Conservation (phyloP, 2,888 invertebrate genomes). For the Drosophila pseudotalamancana region DNA sequence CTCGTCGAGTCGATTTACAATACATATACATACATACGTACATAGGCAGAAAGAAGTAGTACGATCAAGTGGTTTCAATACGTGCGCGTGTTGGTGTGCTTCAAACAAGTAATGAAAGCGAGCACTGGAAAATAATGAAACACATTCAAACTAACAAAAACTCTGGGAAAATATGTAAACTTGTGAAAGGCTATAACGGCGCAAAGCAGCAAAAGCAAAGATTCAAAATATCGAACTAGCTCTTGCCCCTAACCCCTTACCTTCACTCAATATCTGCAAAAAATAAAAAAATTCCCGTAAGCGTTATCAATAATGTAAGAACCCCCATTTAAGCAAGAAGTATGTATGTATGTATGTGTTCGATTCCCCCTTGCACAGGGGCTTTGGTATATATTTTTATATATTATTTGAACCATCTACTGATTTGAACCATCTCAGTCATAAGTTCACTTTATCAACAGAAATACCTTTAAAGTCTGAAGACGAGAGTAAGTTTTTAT, state of each 20-base stretch:
- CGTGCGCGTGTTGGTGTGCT: slow-evolving; percentile 20
- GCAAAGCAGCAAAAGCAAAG: slow-evolving; percentile 11
- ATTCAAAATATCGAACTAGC: slow-evolving; percentile 60
- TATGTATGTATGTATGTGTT: too few relatives aligned
- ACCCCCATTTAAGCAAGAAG: too few relatives aligned
- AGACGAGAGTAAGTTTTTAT: too few relatives aligned
- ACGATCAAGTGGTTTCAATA: slow-evolving; percentile 31
- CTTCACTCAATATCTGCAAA: too few relatives aligned
- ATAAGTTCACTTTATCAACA: too few relatives aligned
- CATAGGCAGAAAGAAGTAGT: slow-evolving; percentile 17
- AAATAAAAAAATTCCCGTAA: too few relatives aligned
- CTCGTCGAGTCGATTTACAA: slow-evolving; percentile 56
- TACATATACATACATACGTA: slow-evolving; percentile 17
- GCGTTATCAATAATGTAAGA: too few relatives aligned
- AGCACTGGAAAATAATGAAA: slow-evolving; percentile 71
- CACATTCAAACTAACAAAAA: slow-evolving; percentile 54
- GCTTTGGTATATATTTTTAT: too few relatives aligned
- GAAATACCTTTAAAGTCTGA: too few relatives aligned
- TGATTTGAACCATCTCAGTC: too few relatives aligned
- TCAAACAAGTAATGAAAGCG: slow-evolving; percentile 73
- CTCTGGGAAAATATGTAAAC: slow-evolving; percentile 37
- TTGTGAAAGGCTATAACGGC: slow-evolving; percentile 5
- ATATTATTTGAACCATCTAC: too few relatives aligned
- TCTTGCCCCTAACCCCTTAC: slow-evolving; percentile 20
- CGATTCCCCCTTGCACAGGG: too few relatives aligned